Evolutionary conservation across 1,140 invertebrate species (phyloP).

Genomic region (Eulimnadia texana): DNA sequence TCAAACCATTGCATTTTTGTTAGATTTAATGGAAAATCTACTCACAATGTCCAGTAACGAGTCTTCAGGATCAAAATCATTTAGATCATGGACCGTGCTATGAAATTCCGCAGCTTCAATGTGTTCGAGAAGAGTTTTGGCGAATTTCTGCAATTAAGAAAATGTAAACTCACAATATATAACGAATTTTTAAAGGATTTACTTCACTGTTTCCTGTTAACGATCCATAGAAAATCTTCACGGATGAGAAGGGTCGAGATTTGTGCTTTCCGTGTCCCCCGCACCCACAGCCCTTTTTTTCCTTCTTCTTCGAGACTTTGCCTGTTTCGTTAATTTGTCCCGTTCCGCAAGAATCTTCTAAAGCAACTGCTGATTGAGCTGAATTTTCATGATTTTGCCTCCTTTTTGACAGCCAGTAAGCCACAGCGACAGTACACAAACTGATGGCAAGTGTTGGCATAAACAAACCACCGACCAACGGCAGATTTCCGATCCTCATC

Average conservation of each 20-base stretch:
- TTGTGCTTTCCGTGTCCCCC: slow-evolving; percentile 10
- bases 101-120: slow-evolving; percentile 21
- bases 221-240: slow-evolving; percentile 31
- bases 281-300: slow-evolving; percentile 12
- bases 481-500: slow-evolving; percentile 14
- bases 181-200: background rate
- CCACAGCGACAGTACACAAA: slow-evolving; percentile 7
- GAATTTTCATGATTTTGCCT: background rate
- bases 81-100: slow-evolving; percentile 26
- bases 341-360: background rate
- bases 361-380: background rate
- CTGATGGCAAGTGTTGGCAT: slow-evolving; percentile 14
- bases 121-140: slow-evolving; percentile 22
- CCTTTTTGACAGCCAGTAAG: slow-evolving; percentile 8
- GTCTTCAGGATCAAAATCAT: slow-evolving; percentile 32
- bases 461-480: slow-evolving; percentile 18
- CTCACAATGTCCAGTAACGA: slow-evolving; percentile 27
- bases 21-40: background rate
- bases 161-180: background rate
- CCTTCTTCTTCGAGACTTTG: slow-evolving; percentile 13
- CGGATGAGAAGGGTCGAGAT: slow-evolving; percentile 8
- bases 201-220: slow-evolving; percentile 33
- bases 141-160: slow-evolving; percentile 21
- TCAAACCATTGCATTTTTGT: background rate
- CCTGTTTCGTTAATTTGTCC: slow-evolving; percentile 4